These are phyloP conservation scores for Corynorhinus townsendii DNA, from an alignment of 2,113 vertebrate genomes.

Conservation along the genomic window DNA sequence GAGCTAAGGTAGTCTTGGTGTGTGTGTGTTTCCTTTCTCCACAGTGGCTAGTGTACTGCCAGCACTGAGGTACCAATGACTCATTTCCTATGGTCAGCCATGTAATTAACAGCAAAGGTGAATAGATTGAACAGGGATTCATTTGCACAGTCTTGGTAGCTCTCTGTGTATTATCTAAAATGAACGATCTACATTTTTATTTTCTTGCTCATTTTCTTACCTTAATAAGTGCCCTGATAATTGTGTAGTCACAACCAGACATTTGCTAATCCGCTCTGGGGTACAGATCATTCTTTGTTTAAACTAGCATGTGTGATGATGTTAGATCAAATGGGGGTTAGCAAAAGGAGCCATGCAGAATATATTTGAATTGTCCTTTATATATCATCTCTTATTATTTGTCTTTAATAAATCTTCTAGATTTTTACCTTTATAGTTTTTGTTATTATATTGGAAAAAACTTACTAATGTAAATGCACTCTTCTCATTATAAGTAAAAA, in stretches of 20 bases:
- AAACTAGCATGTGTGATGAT: slow-evolving; percentile 1
- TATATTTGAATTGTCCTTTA: neutral
- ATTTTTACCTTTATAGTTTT: slow-evolving; percentile 8
- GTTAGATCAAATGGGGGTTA: neutral
- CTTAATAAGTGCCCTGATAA: slow-evolving; percentile 52
- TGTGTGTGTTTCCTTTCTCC: neutral
- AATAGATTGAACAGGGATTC: neutral
- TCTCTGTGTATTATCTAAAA: slow-evolving; percentile 35
- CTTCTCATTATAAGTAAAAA: neutral
- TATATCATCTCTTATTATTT: neutral
- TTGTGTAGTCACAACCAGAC: neutral
- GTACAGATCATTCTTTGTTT: slow-evolving; percentile 14
- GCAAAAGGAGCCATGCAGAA: neutral
- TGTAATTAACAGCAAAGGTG: slow-evolving; percentile 58
- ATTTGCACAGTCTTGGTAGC: slow-evolving; percentile 22
- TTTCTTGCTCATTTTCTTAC: slow-evolving; percentile 44
- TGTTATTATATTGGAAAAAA: neutral
- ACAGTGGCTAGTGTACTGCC: neutral
- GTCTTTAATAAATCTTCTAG: neutral
- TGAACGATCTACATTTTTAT: slow-evolving; percentile 44
- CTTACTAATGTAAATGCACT: neutral
- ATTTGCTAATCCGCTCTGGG: slow-evolving; percentile 32
- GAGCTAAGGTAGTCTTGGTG: neutral
- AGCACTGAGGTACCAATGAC: slow-evolving; percentile 21
- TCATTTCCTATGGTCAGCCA: slow-evolving; percentile 42